These are phyloP conservation scores for Drosophila sulfurigaster DNA, from an alignment of 1,140 invertebrate genomes.

Conservation along the genomic window DNA sequence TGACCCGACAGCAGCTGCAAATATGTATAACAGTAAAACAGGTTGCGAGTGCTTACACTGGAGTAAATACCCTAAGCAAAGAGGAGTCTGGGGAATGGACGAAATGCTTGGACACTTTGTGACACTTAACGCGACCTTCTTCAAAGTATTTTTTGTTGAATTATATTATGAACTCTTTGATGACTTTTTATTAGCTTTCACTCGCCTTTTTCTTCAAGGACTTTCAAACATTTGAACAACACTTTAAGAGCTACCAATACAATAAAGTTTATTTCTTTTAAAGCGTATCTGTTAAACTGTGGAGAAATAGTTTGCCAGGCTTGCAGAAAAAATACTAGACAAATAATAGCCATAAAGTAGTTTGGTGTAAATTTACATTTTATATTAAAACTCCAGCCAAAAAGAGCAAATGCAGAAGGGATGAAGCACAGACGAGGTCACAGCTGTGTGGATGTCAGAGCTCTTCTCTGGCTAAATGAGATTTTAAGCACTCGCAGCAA, in stretches of 20 bases:
- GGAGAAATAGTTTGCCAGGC: background rate
- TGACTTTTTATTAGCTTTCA: too few species aligned
- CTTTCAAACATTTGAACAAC: too few species aligned
- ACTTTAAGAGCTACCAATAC: too few species aligned
- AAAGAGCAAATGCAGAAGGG: background rate
- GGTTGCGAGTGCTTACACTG: background rate
- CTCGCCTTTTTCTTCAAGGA: background rate
- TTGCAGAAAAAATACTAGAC: conserved; percentile 7
- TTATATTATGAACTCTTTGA: too few species aligned
- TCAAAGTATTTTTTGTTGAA: background rate
- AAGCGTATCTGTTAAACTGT: background rate
- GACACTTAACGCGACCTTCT: background rate
- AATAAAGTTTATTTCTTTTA: background rate
- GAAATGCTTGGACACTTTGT: background rate
- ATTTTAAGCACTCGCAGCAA: conserved; percentile 63
- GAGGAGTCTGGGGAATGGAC: background rate
- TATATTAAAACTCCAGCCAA: conserved; percentile 61
- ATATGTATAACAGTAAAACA: background rate
- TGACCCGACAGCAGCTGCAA: conserved; percentile 30
- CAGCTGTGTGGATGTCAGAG: conserved; percentile 33
- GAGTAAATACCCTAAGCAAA: background rate
- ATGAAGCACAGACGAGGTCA: background rate
- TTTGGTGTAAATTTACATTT: conserved; percentile 77
- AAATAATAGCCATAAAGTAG: conserved; percentile 59
- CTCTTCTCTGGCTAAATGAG: conserved; percentile 63